Base-by-base conservation (phyloP, 2,888 invertebrate species). In the Athalia rosae region DNA sequence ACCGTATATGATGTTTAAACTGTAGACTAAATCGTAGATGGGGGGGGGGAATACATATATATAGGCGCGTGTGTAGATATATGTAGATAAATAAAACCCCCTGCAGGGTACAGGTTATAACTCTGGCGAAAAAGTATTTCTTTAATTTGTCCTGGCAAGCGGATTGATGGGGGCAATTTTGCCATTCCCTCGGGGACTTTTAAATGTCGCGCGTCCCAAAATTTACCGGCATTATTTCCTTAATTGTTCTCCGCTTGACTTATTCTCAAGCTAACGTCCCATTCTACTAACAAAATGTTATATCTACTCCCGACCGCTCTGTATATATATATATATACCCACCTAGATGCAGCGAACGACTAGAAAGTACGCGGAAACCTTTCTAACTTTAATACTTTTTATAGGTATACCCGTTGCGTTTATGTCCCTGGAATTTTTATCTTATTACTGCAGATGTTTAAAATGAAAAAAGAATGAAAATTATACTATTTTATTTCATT, bases 111-210 rank as follows among this genome's bases (percentile, higher is more conserved):
- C 28, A 28, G 28, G 28, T 28, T 28, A 28, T 28, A 28, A 28
- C 6, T 59, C 11, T 9, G n/a, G 76, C 77, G 80, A 77, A 77
- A 77, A 81, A 81, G 85, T 84, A 82, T 82, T 83, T 82, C 83
- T 83, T 86, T 85, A 87, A 87, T 85, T 87, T 87, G 87, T 87
- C 86, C 81, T 79, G 80, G 82, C 77, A 48, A 13, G 62, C 80
- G 82, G 85, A 88, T 88, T 88, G 88, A 88, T 88, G 86, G 86
- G 84, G 86, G 87, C 85, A 87, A 88, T 88, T 87, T 86, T 82
- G 83, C 84, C 84, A 84, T 83, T 82, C 79, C 59, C 59, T 56
- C 79, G 76, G 77, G 76, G 80, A 83, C 81, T 81, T 81, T 85
- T 85, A 83, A 85, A 84, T 79, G 84, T 81, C 80, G 79, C 82